Percentiles rank a stretch among this genome's conserved stretches.
Evolutionary conservation across 2,113 vertebrate species (phyloP).

Genomic region (Chelonoidis abingdonii): DNA sequence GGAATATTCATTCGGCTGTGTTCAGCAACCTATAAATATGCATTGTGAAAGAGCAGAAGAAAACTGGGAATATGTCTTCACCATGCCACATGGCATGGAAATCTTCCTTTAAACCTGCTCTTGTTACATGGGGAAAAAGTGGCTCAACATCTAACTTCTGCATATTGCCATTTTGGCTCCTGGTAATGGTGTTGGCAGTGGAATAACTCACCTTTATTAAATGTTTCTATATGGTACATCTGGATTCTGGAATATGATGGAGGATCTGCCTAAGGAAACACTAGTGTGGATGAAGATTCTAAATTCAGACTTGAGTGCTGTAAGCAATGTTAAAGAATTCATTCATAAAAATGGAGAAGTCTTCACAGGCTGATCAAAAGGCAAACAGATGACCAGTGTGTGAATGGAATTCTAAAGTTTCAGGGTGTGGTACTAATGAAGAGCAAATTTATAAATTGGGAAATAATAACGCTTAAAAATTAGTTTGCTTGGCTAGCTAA

Average conservation of each 20-base stretch:
- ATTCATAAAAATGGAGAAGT: neutral
- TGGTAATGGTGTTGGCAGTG: neutral
- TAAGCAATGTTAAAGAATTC: neutral
- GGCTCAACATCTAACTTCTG: neutral
- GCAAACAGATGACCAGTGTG: neutral
- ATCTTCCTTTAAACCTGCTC: neutral
- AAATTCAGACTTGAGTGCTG: neutral
- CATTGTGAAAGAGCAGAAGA: neutral
- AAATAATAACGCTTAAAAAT: neutral
- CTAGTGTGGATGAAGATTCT: neutral
- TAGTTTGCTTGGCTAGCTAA: neutral
- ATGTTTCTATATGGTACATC: neutral
- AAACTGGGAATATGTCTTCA: neutral
- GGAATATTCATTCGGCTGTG: fast-evolving
- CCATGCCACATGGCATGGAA: neutral
- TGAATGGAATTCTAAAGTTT: neutral
- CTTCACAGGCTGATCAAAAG: conserved; percentile 5
- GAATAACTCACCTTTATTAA: neutral
- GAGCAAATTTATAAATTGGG: neutral
- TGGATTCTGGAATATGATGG: neutral
- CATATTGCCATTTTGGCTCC: neutral
- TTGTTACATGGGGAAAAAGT: neutral
- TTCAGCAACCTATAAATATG: neutral
- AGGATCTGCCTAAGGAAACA: neutral
- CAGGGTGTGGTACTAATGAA: neutral